A percentile compares a stretch with the other conserved stretches of the same genome.
These are phyloP conservation scores for Schizothorax lantsangensis DNA, from an alignment of 2,797 vertebrate genomes.

Conservation along the genomic window DNA sequence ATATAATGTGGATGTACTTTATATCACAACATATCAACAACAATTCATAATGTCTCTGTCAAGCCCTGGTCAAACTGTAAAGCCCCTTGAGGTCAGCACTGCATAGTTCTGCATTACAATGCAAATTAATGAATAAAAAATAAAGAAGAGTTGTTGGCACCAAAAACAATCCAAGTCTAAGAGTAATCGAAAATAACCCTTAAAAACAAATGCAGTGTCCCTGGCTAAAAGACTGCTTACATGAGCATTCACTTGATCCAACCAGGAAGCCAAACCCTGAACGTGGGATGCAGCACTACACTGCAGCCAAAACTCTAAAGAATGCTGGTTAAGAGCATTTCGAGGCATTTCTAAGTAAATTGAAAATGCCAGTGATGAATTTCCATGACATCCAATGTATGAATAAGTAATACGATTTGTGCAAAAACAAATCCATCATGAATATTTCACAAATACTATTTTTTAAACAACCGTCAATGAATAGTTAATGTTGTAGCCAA, in stretches of 20 bases:
- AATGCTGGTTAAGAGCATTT: conserved; percentile 9
- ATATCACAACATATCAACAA: neutral
- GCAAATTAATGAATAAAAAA: conserved; percentile 26
- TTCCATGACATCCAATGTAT: conserved; percentile 66
- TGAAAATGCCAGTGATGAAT: conserved; percentile 52
- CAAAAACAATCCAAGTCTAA: conserved; percentile 28
- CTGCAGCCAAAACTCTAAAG: conserved; percentile 27
- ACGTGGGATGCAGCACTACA: conserved; percentile 24
- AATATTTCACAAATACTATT: conserved; percentile 74
- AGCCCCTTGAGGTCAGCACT: neutral
- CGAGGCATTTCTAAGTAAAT: conserved; percentile 47
- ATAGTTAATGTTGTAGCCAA: conserved; percentile 67
- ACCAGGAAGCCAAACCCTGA: conserved; percentile 45
- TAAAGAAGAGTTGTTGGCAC: conserved; percentile 23
- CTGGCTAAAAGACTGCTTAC: conserved; percentile 48
- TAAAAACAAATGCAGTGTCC: conserved; percentile 25
- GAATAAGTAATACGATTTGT: conserved; percentile 70
- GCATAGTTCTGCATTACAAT: conserved; percentile 26
- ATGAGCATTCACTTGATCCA: conserved; percentile 31
- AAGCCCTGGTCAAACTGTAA: conserved; percentile 7
- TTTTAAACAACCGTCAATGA: conserved; percentile 61
- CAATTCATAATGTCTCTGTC: neutral
- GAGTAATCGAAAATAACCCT: conserved; percentile 30
- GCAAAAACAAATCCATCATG: conserved; percentile 66
- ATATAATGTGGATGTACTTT: neutral